Percentiles rank a stretch among this genome's conserved stretches.
Evolutionary conservation across 2,888 invertebrate genomes (phyloP).

Genomic region (Amiota communis): DNA sequence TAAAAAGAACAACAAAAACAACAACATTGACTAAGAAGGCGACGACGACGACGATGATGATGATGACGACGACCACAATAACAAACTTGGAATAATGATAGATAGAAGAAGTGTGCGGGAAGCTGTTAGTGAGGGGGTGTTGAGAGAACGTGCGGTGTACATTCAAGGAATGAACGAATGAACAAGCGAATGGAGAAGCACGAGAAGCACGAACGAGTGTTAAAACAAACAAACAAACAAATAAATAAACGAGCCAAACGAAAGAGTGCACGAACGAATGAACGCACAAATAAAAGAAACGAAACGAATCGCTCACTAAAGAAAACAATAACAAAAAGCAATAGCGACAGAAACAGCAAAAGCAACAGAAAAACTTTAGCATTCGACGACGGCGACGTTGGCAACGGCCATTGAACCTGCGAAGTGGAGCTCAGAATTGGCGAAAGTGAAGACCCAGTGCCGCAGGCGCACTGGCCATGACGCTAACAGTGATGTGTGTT

Average conservation of each 20-base stretch:
- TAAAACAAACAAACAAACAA: conserved; percentile 42
- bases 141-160: conserved; percentile 14
- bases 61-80: conserved; percentile 11
- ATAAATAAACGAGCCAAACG: conserved; percentile 42
- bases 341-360: conserved; percentile 34
- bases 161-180: conserved; percentile 33
- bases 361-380: too few species aligned
- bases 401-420: conserved; percentile 58
- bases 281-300: background rate
- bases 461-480: conserved; percentile 53
- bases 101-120: too few species aligned
- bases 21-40: conserved; percentile 21
- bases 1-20: conserved; percentile 29
- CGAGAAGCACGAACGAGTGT: conserved; percentile 30
- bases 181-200: conserved; percentile 42
- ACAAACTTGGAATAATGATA: too few species aligned
- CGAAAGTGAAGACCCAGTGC: conserved; percentile 69
- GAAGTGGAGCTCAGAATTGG: conserved; percentile 67
- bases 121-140: too few species aligned
- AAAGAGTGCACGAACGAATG: conserved; percentile 32
- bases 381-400: conserved; percentile 23
- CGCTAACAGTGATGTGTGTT: background rate
- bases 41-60: conserved; percentile 12
- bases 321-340: conserved; percentile 25
- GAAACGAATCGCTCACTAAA: too few species aligned